Conservation (phyloP, 2,888 invertebrate genomes). For the Orthosia cruda region DNA sequence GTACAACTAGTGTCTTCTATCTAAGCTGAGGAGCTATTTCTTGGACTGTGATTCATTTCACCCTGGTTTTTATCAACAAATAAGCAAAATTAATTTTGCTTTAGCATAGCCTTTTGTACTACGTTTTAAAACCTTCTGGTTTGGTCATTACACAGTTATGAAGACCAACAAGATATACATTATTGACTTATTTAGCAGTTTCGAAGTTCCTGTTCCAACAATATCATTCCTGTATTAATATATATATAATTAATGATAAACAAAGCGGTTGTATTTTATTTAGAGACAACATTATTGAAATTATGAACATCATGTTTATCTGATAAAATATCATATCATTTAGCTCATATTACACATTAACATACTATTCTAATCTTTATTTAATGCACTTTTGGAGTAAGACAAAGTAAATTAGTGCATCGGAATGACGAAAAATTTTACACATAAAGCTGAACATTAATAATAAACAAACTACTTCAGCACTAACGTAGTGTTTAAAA, state of each 20-base stretch:
- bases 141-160: not conserved
- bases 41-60: not conserved
- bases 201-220: not conserved
- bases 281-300: not conserved
- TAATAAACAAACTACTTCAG: too few relatives aligned
- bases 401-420: not conserved
- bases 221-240: not conserved
- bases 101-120: not conserved
- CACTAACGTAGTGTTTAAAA: too few relatives aligned
- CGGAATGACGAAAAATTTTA: not conserved
- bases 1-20: too few relatives aligned
- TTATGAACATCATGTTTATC: not conserved
- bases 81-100: not conserved
- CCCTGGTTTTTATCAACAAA: not conserved
- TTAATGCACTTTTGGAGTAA: not conserved
- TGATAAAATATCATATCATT: slow-evolving; percentile 17
- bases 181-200: not conserved
- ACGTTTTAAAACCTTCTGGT: not conserved
- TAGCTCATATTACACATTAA: slow-evolving; percentile 18
- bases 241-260: too few relatives aligned
- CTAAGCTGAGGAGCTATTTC: not conserved
- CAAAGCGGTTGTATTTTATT: not conserved
- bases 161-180: not conserved
- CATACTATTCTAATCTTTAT: slow-evolving; percentile 14
- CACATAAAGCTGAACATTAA: not conserved